These are phyloP conservation scores for Anoplophora glabripennis DNA, from an alignment of 1,140 invertebrate genomes.

Conservation along the genomic window DNA sequence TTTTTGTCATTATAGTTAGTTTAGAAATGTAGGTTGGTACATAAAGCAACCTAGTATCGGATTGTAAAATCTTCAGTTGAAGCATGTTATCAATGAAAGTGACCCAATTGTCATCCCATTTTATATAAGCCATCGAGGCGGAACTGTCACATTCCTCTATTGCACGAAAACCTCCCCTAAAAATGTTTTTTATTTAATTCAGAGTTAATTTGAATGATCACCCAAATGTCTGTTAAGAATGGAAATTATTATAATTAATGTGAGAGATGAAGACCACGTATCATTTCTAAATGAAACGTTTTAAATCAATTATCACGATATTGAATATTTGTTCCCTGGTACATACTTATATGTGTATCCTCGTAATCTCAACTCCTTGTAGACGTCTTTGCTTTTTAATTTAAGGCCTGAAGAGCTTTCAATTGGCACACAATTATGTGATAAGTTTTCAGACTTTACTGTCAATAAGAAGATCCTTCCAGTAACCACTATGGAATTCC, in stretches of 20 bases:
- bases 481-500: slow-evolving; percentile 8
- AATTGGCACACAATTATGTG: neutral
- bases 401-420: neutral
- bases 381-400: slow-evolving; percentile 69
- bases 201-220: too few relatives aligned
- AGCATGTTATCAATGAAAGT: slow-evolving; percentile 92
- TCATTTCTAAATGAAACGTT: too few relatives aligned
- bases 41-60: slow-evolving; percentile 70
- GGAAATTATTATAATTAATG: slow-evolving; percentile 49
- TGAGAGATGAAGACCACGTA: neutral
- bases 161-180: slow-evolving; percentile 66
- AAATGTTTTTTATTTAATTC: slow-evolving; percentile 5
- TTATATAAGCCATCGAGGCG: slow-evolving; percentile 53
- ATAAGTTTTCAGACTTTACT: neutral
- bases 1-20: slow-evolving; percentile 71
- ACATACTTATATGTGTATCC: slow-evolving; percentile 83
- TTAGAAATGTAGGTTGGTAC: slow-evolving; percentile 83
- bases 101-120: slow-evolving; percentile 83
- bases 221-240: too few relatives aligned
- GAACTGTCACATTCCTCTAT: slow-evolving; percentile 39
- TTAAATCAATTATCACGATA: too few relatives aligned
- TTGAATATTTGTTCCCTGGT: too few relatives aligned
- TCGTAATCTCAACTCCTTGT: slow-evolving; percentile 76
- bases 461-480: slow-evolving; percentile 7
- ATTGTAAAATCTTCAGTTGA: slow-evolving; percentile 76